Conservation (phyloP, 2,888 invertebrate species). For the Agrochola circellaris region DNA sequence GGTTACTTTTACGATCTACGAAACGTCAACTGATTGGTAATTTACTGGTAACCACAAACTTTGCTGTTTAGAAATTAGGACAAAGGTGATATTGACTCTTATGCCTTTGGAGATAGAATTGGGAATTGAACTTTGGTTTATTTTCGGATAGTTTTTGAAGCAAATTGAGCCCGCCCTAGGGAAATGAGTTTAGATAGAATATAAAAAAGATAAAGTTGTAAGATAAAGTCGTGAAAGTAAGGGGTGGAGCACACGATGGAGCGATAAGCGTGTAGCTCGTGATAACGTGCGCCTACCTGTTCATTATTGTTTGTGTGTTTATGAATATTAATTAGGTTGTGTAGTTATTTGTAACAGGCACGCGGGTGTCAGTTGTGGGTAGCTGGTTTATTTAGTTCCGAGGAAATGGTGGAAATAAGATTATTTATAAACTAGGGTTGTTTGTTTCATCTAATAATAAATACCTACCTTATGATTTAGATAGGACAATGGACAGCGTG, state of each 20-base stretch:
- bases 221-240: constrained; percentile 71
- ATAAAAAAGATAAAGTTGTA: constrained; percentile 65
- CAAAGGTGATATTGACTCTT: constrained; percentile 27
- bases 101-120: constrained; percentile 13
- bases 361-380: constrained; percentile 20
- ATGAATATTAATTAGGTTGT: constrained; percentile 56
- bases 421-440: constrained; percentile 7
- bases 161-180: constrained; percentile 64
- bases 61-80: constrained; percentile 37
- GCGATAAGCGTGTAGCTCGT: constrained; percentile 35
- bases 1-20: constrained; percentile 70
- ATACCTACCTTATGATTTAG: not conserved
- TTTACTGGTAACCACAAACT: constrained; percentile 63
- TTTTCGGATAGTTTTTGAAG: constrained; percentile 46
- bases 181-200: constrained; percentile 68
- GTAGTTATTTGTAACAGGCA: constrained; percentile 39
- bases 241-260: constrained; percentile 57
- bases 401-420: constrained; percentile 38
- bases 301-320: constrained; percentile 61
- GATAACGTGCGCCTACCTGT: constrained; percentile 58
- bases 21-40: constrained; percentile 71
- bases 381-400: constrained; percentile 7
- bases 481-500: not conserved
- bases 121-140: constrained; percentile 2
- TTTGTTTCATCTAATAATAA: not conserved